These are phyloP conservation scores for Saccostrea glomerata DNA, from an alignment of 1,140 invertebrate species.

Conservation along the genomic window DNA sequence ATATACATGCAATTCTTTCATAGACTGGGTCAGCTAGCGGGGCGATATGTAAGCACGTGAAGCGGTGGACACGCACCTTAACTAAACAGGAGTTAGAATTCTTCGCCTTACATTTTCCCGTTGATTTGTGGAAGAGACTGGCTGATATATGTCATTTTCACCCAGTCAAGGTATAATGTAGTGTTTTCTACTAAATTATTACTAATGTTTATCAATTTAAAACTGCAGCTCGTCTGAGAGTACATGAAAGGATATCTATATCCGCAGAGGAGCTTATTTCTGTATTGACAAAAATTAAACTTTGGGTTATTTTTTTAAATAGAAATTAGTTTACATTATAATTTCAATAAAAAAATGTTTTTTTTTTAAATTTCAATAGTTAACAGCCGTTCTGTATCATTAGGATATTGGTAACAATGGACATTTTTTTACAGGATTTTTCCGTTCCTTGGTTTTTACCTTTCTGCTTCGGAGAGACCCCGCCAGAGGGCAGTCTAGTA, in stretches of 20 bases:
- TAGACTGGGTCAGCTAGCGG: conserved; percentile 72
- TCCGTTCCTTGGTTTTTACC: conserved; percentile 74
- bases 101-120: conserved; percentile 72
- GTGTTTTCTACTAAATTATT: too few relatives aligned
- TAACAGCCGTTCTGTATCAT: too few relatives aligned
- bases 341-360: too few relatives aligned
- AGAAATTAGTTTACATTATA: too few relatives aligned
- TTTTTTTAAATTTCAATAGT: too few relatives aligned
- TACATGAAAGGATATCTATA: too few relatives aligned
- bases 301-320: too few relatives aligned
- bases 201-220: too few relatives aligned
- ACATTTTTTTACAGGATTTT: conserved; percentile 68
- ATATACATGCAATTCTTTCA: background rate
- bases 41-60: conserved; percentile 69
- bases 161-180: conserved; percentile 65
- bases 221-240: too few relatives aligned
- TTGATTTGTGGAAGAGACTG: conserved; percentile 75
- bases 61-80: conserved; percentile 68
- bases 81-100: conserved; percentile 73
- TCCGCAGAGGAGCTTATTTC: too few relatives aligned
- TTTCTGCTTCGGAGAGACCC: conserved; percentile 69
- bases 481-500: conserved; percentile 65
- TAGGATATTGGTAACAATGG: too few relatives aligned
- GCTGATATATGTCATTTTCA: conserved; percentile 76
- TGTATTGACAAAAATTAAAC: too few relatives aligned